Percentiles rank a stretch among this genome's conserved stretches.
Conservation (phyloP, 2,113 vertebrate genomes). For the Myxocyprinus asiaticus region DNA sequence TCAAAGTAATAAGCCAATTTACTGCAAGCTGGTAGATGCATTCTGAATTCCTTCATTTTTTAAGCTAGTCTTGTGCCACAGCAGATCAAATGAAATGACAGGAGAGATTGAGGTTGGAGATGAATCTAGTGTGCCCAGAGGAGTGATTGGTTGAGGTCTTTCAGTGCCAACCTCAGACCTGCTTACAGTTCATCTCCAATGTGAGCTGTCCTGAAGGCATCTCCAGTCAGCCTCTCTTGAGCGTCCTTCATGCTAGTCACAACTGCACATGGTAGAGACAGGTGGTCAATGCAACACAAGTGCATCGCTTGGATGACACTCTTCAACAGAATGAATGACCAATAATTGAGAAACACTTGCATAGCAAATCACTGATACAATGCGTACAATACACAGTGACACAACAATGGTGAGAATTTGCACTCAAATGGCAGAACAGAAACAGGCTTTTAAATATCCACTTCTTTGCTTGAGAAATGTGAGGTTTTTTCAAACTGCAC, state of each 20-base stretch:
- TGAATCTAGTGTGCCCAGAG: background rate
- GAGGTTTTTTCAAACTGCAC: no score
- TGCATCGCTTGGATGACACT: background rate
- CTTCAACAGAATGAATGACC: background rate
- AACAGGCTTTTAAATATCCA: no score
- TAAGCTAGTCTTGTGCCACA: constrained; percentile 35
- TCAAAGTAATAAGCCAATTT: background rate
- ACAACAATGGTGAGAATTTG: no score
- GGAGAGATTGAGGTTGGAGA: background rate
- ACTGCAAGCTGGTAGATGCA: background rate
- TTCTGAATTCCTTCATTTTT: background rate
- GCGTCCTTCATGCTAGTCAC: constrained; percentile 93
- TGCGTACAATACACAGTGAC: no score
- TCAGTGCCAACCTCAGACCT: constrained; percentile 12
- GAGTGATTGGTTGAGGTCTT: constrained; percentile 1
- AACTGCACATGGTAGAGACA: constrained; percentile 72
- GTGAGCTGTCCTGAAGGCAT: constrained; percentile 82
- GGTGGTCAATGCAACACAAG: background rate
- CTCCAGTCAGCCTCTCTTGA: constrained; percentile 91
- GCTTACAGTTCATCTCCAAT: constrained; percentile 88
- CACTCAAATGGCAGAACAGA: no score
- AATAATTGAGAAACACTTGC: background rate
- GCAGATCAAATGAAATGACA: background rate
- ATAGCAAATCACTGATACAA: no score
- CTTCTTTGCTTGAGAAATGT: no score